These are phyloP conservation scores for Trachelus tabidus DNA, from an alignment of 2,888 invertebrate species.

Conservation along the genomic window DNA sequence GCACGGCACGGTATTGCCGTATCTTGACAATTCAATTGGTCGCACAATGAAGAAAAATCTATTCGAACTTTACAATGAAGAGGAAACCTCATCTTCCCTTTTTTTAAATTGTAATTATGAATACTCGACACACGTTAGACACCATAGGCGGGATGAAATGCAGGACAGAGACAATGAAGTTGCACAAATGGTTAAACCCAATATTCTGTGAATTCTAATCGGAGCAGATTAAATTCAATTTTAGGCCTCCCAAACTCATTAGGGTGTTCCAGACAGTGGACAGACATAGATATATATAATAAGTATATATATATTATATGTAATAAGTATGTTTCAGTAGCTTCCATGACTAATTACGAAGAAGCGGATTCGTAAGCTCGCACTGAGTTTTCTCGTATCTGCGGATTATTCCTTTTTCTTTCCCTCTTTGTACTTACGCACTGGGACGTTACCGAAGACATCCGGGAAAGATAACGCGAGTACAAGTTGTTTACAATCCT, in stretches of 20 bases:
- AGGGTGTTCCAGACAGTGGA: constrained; percentile 66
- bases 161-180: constrained; percentile 26
- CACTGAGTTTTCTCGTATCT: background rate
- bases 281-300: constrained; percentile 18
- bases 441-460: background rate
- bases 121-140: constrained; percentile 13
- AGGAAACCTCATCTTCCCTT: background rate
- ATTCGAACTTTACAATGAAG: background rate
- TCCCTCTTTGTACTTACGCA: background rate
- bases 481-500: background rate
- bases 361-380: background rate
- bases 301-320: background rate
- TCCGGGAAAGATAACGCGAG: background rate
- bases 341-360: background rate
- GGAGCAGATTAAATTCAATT: constrained; percentile 9
- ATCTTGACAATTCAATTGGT: background rate
- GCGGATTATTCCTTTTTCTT: background rate
- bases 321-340: background rate
- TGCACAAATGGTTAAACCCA: background rate
- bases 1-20: background rate
- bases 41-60: background rate
- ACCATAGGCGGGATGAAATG: constrained; percentile 42
- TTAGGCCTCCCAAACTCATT: constrained; percentile 59
- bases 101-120: background rate
- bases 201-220: background rate